These are phyloP conservation scores for Harpagus bidentatus DNA, from an alignment of 2,113 vertebrate genomes.

Conservation along the genomic window DNA sequence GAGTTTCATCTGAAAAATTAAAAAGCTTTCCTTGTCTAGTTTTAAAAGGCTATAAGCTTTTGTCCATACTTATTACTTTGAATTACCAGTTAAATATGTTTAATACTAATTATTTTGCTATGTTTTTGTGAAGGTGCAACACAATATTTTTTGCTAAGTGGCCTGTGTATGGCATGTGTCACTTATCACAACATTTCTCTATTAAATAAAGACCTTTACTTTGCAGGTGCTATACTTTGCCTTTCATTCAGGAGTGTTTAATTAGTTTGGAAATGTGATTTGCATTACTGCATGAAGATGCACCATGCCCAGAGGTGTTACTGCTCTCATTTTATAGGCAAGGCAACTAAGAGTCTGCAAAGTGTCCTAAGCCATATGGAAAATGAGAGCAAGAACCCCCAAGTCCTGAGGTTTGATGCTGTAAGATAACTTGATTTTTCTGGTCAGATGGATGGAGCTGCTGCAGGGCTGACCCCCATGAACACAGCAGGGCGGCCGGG, in stretches of 20 bases:
- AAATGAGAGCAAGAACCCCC: background rate
- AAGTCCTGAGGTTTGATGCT: background rate
- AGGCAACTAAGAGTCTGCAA: fast-evolving
- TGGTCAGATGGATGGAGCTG: background rate
- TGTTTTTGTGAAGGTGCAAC: background rate
- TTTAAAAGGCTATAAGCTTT: background rate
- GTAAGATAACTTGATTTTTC: background rate
- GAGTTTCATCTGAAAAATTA: constrained; percentile 28
- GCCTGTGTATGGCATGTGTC: background rate
- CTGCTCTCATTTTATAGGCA: background rate
- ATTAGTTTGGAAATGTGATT: background rate
- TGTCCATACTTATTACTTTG: background rate
- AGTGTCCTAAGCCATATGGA: background rate
- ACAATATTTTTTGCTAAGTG: background rate
- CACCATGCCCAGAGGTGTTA: background rate
- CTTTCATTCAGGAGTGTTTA: background rate
- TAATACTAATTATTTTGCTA: background rate
- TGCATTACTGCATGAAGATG: background rate
- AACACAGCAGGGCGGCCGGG: fast-evolving
- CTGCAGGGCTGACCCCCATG: background rate
- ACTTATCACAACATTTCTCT: background rate
- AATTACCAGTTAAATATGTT: background rate
- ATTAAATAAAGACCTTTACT: background rate
- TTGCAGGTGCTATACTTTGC: background rate
- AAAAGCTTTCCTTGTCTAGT: background rate